Evolutionary conservation across 1,140 invertebrate genomes (phyloP).

Genomic region (Tenebrio molitor): DNA sequence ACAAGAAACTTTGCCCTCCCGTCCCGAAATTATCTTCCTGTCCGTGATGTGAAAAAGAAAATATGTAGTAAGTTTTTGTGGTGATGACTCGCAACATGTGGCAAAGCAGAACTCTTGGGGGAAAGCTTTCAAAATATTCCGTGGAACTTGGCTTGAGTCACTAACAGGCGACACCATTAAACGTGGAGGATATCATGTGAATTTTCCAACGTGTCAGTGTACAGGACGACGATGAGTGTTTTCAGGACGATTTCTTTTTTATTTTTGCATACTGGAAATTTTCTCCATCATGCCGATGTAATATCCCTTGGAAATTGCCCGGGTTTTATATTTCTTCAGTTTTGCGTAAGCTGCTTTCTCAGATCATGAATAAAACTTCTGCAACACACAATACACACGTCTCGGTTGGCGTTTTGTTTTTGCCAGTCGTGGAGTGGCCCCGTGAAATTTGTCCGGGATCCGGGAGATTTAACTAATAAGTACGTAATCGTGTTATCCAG

Average conservation of each 20-base stretch:
- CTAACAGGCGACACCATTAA: slow-evolving; percentile 19
- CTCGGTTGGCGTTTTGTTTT: not conserved
- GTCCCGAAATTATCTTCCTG: slow-evolving; percentile 16
- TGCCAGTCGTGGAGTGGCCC: not conserved
- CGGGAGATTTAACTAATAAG: slow-evolving; percentile 21
- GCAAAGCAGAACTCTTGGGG: not conserved
- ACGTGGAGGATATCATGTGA: slow-evolving; percentile 3
- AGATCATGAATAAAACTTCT: not conserved
- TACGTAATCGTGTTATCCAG: slow-evolving; percentile 25
- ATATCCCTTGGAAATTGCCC: not conserved
- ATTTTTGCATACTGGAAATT: slow-evolving; percentile 1
- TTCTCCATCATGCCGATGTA: not conserved
- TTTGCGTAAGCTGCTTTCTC: not conserved
- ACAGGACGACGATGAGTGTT: not conserved
- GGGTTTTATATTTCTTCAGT: not conserved
- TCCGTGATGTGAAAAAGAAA: slow-evolving; percentile 35
- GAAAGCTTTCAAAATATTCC: slow-evolving; percentile 23
- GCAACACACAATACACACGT: not conserved
- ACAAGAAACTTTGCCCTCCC: slow-evolving; percentile 15
- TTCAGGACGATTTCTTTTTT: not conserved
- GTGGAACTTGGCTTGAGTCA: not conserved
- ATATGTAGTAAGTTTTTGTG: slow-evolving; percentile 28
- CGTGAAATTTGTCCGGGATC: slow-evolving; percentile 1
- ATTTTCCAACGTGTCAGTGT: not conserved
- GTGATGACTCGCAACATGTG: slow-evolving; percentile 30